These are phyloP conservation scores for Menidia beryllina DNA, from an alignment of 2,113 vertebrate species.

Conservation along the genomic window DNA sequence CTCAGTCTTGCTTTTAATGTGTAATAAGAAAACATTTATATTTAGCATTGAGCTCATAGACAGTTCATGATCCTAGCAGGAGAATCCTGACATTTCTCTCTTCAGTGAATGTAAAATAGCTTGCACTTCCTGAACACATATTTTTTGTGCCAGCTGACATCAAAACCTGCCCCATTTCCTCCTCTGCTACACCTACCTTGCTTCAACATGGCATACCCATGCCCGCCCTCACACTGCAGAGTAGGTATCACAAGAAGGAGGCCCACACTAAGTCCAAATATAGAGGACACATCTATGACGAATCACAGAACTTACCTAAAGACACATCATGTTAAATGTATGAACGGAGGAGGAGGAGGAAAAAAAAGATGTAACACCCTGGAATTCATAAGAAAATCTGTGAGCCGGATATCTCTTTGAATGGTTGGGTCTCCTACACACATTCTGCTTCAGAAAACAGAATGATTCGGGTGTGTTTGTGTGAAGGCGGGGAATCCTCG, in stretches of 20 bases:
- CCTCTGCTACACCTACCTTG: constrained; percentile 14
- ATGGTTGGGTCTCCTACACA: constrained; percentile 66
- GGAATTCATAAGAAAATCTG: constrained; percentile 31
- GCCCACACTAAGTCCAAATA: constrained; percentile 46
- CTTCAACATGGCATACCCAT: constrained; percentile 7
- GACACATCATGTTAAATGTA: constrained; percentile 57
- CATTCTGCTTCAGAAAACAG: constrained; percentile 51
- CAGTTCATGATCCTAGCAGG: neutral
- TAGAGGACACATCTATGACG: constrained; percentile 49
- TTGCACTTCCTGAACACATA: neutral
- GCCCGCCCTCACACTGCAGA: constrained; percentile 16
- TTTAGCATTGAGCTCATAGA: neutral
- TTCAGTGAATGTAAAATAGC: constrained; percentile 11
- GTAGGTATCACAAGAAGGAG: constrained; percentile 45
- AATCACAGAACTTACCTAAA: constrained; percentile 45
- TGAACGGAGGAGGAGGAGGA: constrained; percentile 53
- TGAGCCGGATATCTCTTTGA: constrained; percentile 66
- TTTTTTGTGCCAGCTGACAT: constrained; percentile 23
- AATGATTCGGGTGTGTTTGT: constrained; percentile 41
- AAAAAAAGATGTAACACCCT: constrained; percentile 41
- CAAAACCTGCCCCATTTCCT: constrained; percentile 14
- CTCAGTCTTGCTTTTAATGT: neutral
- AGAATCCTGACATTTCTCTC: neutral
- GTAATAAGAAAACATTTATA: neutral
- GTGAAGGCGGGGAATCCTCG: constrained; percentile 66